Conservation (phyloP, 2,797 vertebrate genomes). For the Perdix hodgsoniae region DNA sequence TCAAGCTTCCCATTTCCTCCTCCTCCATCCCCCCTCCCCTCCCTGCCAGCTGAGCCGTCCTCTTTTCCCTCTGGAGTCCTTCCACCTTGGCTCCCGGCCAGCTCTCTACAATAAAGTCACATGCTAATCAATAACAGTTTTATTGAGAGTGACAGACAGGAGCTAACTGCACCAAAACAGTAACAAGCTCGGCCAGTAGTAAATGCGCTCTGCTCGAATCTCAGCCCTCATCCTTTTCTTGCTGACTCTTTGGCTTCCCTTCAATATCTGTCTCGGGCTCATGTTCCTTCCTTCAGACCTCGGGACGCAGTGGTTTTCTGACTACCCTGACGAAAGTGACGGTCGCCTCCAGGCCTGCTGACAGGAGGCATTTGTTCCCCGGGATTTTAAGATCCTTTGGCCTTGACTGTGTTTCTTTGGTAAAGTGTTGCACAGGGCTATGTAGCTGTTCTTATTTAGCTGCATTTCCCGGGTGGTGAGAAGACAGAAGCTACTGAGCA, state of each 20-base stretch:
- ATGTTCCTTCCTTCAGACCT: slow-evolving; percentile 10
- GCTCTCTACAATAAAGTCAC: slow-evolving; percentile 71
- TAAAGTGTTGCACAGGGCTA: not conserved
- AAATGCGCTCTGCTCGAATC: slow-evolving; percentile 26
- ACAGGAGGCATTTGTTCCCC: slow-evolving; percentile 46
- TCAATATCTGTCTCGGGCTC: slow-evolving; percentile 2
- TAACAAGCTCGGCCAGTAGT: slow-evolving; percentile 52
- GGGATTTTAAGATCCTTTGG: slow-evolving; percentile 9
- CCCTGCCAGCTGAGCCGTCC: not conserved
- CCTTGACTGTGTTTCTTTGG: not conserved
- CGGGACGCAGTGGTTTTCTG: not conserved
- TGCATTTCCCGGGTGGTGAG: not conserved
- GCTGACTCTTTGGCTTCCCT: slow-evolving; percentile 39
- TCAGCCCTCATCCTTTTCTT: slow-evolving; percentile 17
- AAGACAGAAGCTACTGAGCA: not conserved
- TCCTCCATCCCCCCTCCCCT: not conserved
- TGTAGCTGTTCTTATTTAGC: not conserved
- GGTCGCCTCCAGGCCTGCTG: not conserved
- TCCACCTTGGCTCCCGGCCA: slow-evolving; percentile 60
- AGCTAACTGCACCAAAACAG: slow-evolving; percentile 70
- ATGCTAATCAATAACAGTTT: slow-evolving; percentile 79
- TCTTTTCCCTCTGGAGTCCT: slow-evolving; percentile 67
- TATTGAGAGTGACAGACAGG: slow-evolving; percentile 75
- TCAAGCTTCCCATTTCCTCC: slow-evolving; percentile 47
- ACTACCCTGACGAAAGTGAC: not conserved